phyloP scores from a whole-genome alignment of 2,888 invertebrate species.

The Gymnocheta viridis region DNA sequence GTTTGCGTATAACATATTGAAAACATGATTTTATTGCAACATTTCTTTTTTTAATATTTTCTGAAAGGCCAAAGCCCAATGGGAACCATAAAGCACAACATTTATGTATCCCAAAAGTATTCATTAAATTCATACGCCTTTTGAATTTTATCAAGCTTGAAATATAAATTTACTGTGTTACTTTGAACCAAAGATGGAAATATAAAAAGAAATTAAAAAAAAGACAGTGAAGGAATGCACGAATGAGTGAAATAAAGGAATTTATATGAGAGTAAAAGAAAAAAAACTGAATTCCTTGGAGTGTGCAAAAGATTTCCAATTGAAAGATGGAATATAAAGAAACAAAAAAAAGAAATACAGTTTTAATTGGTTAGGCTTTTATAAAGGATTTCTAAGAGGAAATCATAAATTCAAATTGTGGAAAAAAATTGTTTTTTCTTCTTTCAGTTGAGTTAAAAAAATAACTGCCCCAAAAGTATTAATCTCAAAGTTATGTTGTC shows the following conservation, averaged over 20 bases:
- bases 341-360: slow-evolving; percentile 13
- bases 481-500: not conserved
- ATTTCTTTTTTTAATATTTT: not conserved
- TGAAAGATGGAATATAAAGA: slow-evolving; percentile 29
- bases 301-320: slow-evolving; percentile 39
- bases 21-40: slow-evolving; percentile 18
- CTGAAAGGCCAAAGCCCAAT: slow-evolving; percentile 8
- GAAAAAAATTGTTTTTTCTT: not conserved
- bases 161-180: slow-evolving; percentile 27
- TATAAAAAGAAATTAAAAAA: slow-evolving; percentile 6
- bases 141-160: slow-evolving; percentile 53
- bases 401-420: slow-evolving; percentile 20
- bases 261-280: not conserved
- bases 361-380: slow-evolving; percentile 46
- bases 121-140: slow-evolving; percentile 60
- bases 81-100: slow-evolving; percentile 40
- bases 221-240: slow-evolving; percentile 1
- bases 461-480: not conserved
- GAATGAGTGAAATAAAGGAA: slow-evolving; percentile 27
- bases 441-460: not conserved
- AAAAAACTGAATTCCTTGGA: slow-evolving; percentile 41
- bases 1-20: not conserved
- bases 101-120: slow-evolving; percentile 52
- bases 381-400: not conserved
- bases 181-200: not conserved